phyloP scores from a whole-genome alignment of 2,888 invertebrate species.

The Ectemnius continuus region DNA sequence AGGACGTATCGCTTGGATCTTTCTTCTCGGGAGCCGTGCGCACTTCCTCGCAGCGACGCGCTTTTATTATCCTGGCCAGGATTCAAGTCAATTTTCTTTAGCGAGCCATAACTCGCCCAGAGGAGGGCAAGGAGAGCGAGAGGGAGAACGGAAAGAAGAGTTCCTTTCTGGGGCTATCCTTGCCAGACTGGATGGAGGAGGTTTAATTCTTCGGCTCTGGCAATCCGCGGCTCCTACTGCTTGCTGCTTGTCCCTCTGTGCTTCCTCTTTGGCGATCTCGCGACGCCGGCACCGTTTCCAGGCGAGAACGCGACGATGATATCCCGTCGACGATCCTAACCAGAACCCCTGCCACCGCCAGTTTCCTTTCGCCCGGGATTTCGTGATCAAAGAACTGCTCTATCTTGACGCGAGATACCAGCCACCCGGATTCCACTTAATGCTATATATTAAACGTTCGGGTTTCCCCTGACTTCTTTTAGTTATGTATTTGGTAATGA shows the following conservation, averaged over 20 bases:
- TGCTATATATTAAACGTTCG: no score
- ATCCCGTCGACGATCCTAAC: no score
- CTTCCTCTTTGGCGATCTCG: slow-evolving; percentile 7
- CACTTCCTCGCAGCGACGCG: slow-evolving; percentile 53
- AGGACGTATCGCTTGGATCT: slow-evolving; percentile 55
- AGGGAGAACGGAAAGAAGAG: not conserved
- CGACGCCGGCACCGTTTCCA: no score
- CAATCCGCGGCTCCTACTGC: slow-evolving; percentile 36
- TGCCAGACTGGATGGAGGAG: slow-evolving; percentile 58
- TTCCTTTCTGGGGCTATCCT: slow-evolving; percentile 21
- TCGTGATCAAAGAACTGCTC: no score
- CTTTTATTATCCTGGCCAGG: slow-evolving; percentile 74
- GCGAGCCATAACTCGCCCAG: slow-evolving; percentile 67
- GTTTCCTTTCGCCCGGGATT: no score
- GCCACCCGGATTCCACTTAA: no score
- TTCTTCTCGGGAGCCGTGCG: slow-evolving; percentile 55
- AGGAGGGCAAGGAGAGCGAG: not conserved
- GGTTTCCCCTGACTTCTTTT: no score
- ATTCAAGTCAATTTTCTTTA: slow-evolving; percentile 77
- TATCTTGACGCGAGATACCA: no score
- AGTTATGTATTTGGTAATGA: no score
- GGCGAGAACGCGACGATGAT: no score
- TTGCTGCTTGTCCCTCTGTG: not conserved
- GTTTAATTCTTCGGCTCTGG: slow-evolving; percentile 65
- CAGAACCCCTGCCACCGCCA: no score